Conservation (phyloP, 2,888 invertebrate species). For the Epistrophe grossulariae region DNA sequence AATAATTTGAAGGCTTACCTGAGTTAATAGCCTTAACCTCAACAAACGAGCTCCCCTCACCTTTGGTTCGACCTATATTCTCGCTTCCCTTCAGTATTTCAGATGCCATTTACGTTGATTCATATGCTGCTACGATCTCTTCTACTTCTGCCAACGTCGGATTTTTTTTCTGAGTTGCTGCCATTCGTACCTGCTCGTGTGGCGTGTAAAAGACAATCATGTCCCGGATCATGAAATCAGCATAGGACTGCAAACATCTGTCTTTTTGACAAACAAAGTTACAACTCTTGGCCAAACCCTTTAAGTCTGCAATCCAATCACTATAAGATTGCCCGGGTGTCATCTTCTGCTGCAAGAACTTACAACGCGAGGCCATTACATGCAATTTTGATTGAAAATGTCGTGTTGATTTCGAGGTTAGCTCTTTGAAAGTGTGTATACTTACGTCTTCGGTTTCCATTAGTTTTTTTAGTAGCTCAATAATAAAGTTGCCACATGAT, state of each 20-base stretch:
- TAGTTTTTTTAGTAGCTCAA: neutral
- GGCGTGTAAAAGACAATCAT: constrained; percentile 27
- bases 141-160: neutral
- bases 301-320: constrained; percentile 62
- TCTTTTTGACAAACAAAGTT: constrained; percentile 38
- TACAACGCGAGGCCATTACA: constrained; percentile 42
- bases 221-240: neutral
- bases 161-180: constrained; percentile 40
- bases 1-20: neutral
- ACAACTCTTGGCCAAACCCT: constrained; percentile 53
- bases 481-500: neutral
- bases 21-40: neutral
- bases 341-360: constrained; percentile 47
- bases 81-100: neutral
- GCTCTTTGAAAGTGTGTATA: constrained; percentile 12
- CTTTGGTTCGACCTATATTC: neutral
- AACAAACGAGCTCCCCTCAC: neutral
- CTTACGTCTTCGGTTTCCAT: constrained; percentile 23
- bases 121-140: neutral
- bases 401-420: constrained; percentile 10
- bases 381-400: constrained; percentile 34
- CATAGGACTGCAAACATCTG: constrained; percentile 44
- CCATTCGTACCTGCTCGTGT: constrained; percentile 49
- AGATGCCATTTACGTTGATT: neutral
- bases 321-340: constrained; percentile 13